Base-by-base conservation (phyloP, 1,140 invertebrate genomes). In the Triops cancriformis region DNA sequence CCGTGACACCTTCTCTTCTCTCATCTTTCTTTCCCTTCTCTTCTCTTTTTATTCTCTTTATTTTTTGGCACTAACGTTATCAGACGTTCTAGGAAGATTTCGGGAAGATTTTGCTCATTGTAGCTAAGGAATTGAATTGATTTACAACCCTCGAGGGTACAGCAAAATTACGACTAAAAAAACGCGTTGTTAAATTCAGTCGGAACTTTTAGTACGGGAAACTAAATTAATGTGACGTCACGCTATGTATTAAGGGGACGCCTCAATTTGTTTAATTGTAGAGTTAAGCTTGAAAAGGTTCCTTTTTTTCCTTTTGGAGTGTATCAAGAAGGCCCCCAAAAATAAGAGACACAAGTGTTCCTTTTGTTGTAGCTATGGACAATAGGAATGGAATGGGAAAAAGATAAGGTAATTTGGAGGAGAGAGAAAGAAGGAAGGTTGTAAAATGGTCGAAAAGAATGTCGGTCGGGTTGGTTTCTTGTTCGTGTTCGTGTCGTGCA, bases 261-360 rank as follows among this genome's bases (percentile, higher is more conserved):
- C 51, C 14, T 64, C n/a, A 64, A 64, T 64, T 64, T 64, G 51
- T 64, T 64, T 64, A 64, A 64, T 64, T 64, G 51, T 64, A 64
- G 10, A 64, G 31, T 64, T 18, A 23, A 23, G 23, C 23, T 23
- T 64, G 14, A 6, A 1, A 64, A 51, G 4, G 3, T 64, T 64
- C 23, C 14, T 64, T 64, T 64, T 64, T 64, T 64, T 14, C 51
- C 18, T 23, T 14, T n/a, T 18, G n/a, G n/a, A n/a, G 51, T 18
- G 6, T 12, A 5, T 64, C 7, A n/a, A 18, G 3, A 64, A 14
- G 51, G 45, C 4, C 18, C n/a, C 4, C 18, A 64, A 64, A 64
- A 23, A 14, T 37, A 37, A 37, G 31, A 37, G 31, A 37, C 7
- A 37, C 31, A 37, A 37, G 23, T 23, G 14, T 7, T 64, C 51